Evolutionary conservation across 1,140 invertebrate species (phyloP), one percentile per base, ranked within the genome.

Genomic region (Drosophila kepulauana): DNA sequence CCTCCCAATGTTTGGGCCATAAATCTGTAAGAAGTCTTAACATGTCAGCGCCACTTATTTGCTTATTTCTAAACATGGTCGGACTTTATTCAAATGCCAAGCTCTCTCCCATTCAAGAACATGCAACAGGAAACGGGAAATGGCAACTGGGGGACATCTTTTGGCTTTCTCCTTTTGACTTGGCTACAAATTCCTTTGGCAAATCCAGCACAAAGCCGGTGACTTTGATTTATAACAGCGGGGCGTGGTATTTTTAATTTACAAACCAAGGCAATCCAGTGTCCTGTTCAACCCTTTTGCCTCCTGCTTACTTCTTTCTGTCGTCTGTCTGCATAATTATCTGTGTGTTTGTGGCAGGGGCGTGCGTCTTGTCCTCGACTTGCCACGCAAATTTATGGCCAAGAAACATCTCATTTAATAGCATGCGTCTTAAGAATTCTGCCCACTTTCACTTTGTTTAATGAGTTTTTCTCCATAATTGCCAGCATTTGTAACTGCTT

Each of bases 201-300:
- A 82, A 82, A 86, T 86, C 82, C 82, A 69, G 25, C 75, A 80
- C 80, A 87, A 88, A 88, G 85, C 80, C 80, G 45, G 70, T 62
- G 81, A 89, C 85, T 88, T 89, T 88, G 85, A 88, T 88, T 88
- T 88, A 88, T 89, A 80, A 84, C 84, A 73, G 58, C 81, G 78
- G 85, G 80, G 80, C 66, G 77, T 88, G 73, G 73, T 72, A 87
- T 88, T 88, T 88, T 87, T 88, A 87, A 89, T 87, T 88, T 89
- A 81, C 63, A 38, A 68, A 30, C 49, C 46, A 35, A 75, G 65
- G 41, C 61, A 52, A 61, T 52, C 59, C 33, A 73, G 69, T 52
- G 56, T 48, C 52, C 45, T 59, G 58, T 25, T 15, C 61, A 63
- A 76, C 62, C 74, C 74, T 70, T 76, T 72, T 35, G 5, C n/a